Percentiles rank a stretch among this genome's conserved stretches.
Evolutionary conservation across 2,113 vertebrate genomes (phyloP).

Genomic region (Rhabdornis inornatus): DNA sequence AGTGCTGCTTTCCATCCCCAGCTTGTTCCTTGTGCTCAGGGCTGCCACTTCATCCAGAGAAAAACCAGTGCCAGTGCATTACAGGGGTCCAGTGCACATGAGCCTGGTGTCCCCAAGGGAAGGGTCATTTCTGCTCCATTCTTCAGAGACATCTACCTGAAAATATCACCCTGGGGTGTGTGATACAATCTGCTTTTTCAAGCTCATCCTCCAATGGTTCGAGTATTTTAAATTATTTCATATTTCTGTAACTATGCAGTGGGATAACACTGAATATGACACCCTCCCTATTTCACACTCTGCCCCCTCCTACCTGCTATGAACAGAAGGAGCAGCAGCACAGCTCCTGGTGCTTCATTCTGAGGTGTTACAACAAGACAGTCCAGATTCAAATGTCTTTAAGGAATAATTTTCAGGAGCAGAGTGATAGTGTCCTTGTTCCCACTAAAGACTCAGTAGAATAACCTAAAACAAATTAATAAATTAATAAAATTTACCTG

Average conservation of each 20-base stretch:
- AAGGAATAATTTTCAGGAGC: background rate
- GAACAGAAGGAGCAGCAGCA: background rate
- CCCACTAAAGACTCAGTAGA: background rate
- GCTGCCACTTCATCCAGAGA: background rate
- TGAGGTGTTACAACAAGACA: background rate
- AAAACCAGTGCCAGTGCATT: background rate
- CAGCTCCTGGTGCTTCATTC: background rate
- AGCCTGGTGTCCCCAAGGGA: fast-evolving
- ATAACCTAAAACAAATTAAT: background rate
- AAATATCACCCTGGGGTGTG: fast-evolving
- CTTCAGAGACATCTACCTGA: background rate
- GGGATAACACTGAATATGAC: background rate
- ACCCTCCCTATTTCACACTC: background rate
- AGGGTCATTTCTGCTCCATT: background rate
- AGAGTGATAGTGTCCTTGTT: fast-evolving
- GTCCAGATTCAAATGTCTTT: background rate
- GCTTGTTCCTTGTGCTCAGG: fast-evolving
- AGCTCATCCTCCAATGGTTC: background rate
- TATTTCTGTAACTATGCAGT: background rate
- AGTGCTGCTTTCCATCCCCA: background rate
- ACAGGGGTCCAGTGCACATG: background rate
- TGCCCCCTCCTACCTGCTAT: background rate
- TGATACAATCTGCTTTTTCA: background rate
- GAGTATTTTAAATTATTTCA: background rate
- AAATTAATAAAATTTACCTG: background rate